A percentile compares a stretch with the other conserved stretches of the same genome.
These are phyloP conservation scores for Phaetusa simplex DNA, from an alignment of 2,113 vertebrate species.

Conservation along the genomic window DNA sequence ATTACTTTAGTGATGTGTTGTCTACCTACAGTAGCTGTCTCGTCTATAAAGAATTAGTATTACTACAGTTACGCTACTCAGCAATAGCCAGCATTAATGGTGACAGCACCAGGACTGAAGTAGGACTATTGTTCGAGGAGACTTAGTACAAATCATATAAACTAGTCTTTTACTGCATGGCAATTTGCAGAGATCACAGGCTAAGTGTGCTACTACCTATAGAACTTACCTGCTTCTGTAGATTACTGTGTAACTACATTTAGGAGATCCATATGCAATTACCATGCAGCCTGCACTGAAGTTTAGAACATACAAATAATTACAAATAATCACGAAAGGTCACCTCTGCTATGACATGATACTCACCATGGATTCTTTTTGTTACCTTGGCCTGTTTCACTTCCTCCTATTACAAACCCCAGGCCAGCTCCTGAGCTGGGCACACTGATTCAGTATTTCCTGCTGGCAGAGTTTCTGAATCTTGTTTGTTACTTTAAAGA, in stretches of 20 bases:
- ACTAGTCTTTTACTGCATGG: background rate
- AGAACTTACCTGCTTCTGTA: constrained; percentile 7
- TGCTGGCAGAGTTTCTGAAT: background rate
- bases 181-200: background rate
- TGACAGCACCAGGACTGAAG: background rate
- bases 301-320: constrained; percentile 55
- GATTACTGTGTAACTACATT: constrained; percentile 46
- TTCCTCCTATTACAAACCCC: background rate
- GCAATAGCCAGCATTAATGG: background rate
- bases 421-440: background rate
- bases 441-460: background rate
- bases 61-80: background rate
- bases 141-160: background rate
- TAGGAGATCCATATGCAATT: constrained; percentile 40
- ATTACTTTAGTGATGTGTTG: background rate
- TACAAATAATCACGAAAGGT: background rate
- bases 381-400: background rate
- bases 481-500: background rate
- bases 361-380: background rate
- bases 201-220: background rate
- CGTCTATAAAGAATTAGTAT: background rate
- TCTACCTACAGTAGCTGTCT: background rate
- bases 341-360: background rate
- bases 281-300: constrained; percentile 41
- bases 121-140: background rate